These are phyloP conservation scores for Parapristionchus giblindavisi DNA, from an alignment of 2,888 invertebrate species.

Conservation along the genomic window DNA sequence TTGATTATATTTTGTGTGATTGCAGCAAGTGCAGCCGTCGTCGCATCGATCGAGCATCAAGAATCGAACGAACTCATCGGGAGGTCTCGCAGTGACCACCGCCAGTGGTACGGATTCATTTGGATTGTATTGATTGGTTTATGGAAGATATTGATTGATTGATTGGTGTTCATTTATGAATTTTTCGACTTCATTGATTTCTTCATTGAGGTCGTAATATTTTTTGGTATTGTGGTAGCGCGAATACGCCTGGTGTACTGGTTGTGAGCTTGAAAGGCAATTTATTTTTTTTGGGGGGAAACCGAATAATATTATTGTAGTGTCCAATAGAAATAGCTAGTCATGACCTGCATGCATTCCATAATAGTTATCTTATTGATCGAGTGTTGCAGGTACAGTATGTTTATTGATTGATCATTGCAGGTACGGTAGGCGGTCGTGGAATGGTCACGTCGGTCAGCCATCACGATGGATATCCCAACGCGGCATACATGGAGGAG, in stretches of 20 bases:
- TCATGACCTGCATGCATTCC: no score
- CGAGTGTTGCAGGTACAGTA: no score
- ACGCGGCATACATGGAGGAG: constrained; percentile 29
- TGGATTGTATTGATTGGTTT: no score
- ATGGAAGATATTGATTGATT: neutral
- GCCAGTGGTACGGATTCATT: constrained; percentile 23
- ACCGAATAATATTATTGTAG: neutral
- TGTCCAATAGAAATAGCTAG: no score
- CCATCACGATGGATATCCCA: constrained; percentile 34
- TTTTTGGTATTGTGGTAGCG: no score
- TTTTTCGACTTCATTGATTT: no score
- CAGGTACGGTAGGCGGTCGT: no score
- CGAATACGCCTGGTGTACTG: no score
- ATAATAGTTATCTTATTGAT: neutral
- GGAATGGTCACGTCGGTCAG: constrained; percentile 22
- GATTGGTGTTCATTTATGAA: no score
- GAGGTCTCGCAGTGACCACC: constrained; percentile 28
- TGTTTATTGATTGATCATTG: neutral
- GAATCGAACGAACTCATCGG: constrained; percentile 16
- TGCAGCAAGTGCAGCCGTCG: constrained; percentile 23
- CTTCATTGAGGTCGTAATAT: no score
- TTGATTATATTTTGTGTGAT: neutral
- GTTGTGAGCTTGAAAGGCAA: no score
- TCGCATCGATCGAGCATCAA: constrained; percentile 21
- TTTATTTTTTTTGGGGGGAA: neutral